Evolutionary conservation across 2,797 vertebrate genomes (phyloP), one percentile per base, ranked within the genome.

Genomic region (Clarias pachynema): DNA sequence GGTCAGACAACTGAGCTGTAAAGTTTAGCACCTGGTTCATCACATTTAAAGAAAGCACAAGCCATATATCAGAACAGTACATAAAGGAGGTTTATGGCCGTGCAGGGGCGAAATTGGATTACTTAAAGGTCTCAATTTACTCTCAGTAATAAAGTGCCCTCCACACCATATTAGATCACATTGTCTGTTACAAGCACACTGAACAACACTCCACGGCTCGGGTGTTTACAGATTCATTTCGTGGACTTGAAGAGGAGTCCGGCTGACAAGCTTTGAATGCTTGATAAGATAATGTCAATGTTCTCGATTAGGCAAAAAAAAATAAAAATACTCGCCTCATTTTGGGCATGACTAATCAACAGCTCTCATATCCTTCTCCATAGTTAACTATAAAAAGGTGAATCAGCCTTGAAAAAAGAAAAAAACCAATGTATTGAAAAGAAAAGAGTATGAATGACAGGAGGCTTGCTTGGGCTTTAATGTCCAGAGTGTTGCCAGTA

Each of bases 51-150:
- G 65, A 84, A 79, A 69, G 26, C 59, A 53, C 68, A 2, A 73
- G 81, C 37, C 31, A 15, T 84, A 68, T 59, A 75, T 84, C 82
- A 66, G 34, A 37, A 57, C 82, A 65, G 20, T 74, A n/a, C 24
- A 57, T 86, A 79, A 65, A 80, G 40, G 18, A 84, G 49, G 77
- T 89, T 89, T 85, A 89, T 85, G 72, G 31, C 57, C 78, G 24
- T n/a, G 70, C 29, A 83, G 62, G 66, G 81, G 44, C 22, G 56
- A 44, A 87, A 88, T 87, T 79, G 80, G 68, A 87, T 88, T 87
- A 87, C 85, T 82, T 85, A 89, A 88, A 87, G 78, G 86, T 59
- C 84, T 89, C 79, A 85, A 78, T 88, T 87, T 72, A 88, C 83
- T 87, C 72, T 60, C 72, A 37, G 85, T 84, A 84, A 85, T 89